Percentiles rank a stretch among this genome's conserved stretches.
These are phyloP conservation scores for Onychomys arenicola DNA, from an alignment of 2,797 vertebrate species.

Conservation along the genomic window DNA sequence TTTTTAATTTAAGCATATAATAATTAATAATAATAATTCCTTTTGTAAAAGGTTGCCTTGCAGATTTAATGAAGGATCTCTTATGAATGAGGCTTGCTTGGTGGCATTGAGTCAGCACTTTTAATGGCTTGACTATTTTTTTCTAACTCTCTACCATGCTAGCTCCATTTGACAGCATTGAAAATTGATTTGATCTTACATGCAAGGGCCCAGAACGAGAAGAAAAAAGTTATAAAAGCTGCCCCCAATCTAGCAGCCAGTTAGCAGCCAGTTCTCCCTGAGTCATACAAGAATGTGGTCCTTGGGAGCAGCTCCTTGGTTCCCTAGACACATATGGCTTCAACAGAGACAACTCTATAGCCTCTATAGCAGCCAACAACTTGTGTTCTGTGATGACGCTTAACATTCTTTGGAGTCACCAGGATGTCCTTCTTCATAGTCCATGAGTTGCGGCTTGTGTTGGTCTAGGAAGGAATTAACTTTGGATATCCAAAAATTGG, in stretches of 20 bases:
- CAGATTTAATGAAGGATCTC: constrained; percentile 44
- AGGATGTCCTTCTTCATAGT: not conserved
- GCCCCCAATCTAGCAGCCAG: not conserved
- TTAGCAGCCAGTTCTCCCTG: not conserved
- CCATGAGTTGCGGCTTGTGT: not conserved
- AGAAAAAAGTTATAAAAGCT: not conserved
- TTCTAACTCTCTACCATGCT: not conserved
- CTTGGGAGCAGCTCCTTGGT: not conserved
- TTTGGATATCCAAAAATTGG: not conserved
- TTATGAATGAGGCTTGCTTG: not conserved
- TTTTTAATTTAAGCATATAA: constrained; percentile 5
- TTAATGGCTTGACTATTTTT: constrained; percentile 7
- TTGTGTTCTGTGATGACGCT: not conserved
- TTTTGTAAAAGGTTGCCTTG: not conserved
- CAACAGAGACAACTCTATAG: not conserved
- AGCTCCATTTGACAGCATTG: not conserved
- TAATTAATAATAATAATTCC: constrained; percentile 16
- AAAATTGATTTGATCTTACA: not conserved
- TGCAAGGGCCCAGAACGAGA: not conserved
- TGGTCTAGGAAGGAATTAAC: not conserved
- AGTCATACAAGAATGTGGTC: not conserved
- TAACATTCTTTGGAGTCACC: not conserved
- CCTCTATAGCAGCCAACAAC: not conserved
- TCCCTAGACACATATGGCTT: not conserved
- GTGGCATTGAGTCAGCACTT: not conserved